These are phyloP conservation scores for Zaprionus ghesquierei DNA, from an alignment of 1,140 invertebrate species.

Conservation along the genomic window DNA sequence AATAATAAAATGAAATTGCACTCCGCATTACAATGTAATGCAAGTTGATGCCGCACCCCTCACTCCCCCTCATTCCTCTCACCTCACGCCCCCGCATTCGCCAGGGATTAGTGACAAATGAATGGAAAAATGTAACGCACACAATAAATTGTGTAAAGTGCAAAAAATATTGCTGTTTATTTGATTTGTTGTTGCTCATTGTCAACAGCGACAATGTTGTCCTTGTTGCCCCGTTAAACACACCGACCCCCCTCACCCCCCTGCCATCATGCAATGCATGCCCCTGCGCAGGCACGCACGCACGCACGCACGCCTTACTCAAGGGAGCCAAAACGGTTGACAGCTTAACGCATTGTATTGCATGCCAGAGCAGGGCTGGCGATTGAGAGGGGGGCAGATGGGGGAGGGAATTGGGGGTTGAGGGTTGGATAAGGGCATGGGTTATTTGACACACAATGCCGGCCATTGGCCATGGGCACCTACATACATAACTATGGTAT, in stretches of 20 bases:
- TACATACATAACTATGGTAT: not conserved
- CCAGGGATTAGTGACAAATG: slow-evolving; percentile 11
- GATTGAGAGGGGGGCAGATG: not conserved
- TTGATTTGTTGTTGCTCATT: slow-evolving; percentile 35
- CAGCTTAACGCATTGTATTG: slow-evolving; percentile 26
- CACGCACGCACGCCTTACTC: not conserved
- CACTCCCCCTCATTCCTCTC: too few species aligned
- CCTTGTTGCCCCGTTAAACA: not conserved
- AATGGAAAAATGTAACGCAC: slow-evolving; percentile 21
- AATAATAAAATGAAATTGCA: slow-evolving; percentile 38
- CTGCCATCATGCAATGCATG: not conserved
- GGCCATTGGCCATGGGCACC: slow-evolving; percentile 9
- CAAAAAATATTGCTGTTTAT: slow-evolving; percentile 38
- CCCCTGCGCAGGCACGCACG: not conserved
- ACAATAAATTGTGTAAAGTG: slow-evolving; percentile 38
- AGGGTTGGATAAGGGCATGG: not conserved
- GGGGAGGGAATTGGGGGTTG: not conserved
- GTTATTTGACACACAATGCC: slow-evolving; percentile 22
- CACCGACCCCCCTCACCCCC: not conserved
- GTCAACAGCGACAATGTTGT: slow-evolving; percentile 13
- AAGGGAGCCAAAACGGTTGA: slow-evolving; percentile 2
- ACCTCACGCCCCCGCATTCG: not conserved
- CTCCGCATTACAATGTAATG: slow-evolving; percentile 8
- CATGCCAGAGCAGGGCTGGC: too few species aligned
- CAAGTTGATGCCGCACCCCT: not conserved